These are phyloP conservation scores for Alauda arvensis DNA, from an alignment of 2,797 vertebrate genomes.

Conservation along the genomic window DNA sequence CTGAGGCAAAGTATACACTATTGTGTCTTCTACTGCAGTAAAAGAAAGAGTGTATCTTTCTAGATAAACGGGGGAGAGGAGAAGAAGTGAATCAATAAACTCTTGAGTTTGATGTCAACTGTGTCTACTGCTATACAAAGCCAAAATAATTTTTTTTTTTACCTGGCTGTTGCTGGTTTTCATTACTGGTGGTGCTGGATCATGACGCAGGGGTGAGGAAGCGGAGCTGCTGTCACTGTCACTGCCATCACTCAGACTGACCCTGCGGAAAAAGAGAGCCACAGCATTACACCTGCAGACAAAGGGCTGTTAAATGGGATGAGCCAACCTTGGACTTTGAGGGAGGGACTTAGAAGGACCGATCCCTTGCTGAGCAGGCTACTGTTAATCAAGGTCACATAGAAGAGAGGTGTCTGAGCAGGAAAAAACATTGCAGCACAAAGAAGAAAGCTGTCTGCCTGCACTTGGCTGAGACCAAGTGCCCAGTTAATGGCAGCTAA, in stretches of 20 bases:
- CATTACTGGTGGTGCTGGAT: conserved; percentile 81
- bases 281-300: neutral
- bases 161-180: conserved; percentile 92
- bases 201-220: conserved; percentile 78
- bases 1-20: neutral
- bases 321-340: neutral
- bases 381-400: neutral
- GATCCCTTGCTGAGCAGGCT: neutral
- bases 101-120: neutral
- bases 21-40: neutral
- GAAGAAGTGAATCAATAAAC: neutral
- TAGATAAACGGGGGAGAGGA: neutral
- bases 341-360: neutral
- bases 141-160: neutral
- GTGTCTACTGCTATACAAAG: neutral
- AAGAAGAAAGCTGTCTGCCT: neutral
- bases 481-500: neutral
- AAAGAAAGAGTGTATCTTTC: neutral
- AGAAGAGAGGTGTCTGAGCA: neutral
- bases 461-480: neutral
- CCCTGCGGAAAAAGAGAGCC: conserved; percentile 67
- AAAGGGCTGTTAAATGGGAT: neutral
- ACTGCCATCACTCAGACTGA: conserved; percentile 92
- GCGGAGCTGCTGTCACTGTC: conserved; percentile 89
- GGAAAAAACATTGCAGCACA: neutral